Percentiles rank a stretch among this genome's conserved stretches.
Conservation (phyloP, 2,888 invertebrate species). For the Elmis aenea region DNA sequence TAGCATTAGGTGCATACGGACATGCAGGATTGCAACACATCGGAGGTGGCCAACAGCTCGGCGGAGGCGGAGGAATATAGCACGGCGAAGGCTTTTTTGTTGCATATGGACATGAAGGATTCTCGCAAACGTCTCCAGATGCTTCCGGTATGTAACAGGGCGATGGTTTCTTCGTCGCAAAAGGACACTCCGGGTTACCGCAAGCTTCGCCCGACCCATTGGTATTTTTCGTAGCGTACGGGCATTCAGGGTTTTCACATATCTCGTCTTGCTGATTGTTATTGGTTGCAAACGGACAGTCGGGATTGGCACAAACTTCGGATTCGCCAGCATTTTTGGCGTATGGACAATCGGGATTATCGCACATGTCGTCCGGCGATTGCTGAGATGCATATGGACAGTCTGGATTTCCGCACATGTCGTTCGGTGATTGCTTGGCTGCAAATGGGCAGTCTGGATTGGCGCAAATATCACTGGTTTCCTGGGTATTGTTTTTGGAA, state of each 20-base stretch:
- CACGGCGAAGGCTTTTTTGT: slow-evolving; percentile 5
- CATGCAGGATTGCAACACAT: slow-evolving; percentile 25
- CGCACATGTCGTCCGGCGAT: slow-evolving; percentile 6
- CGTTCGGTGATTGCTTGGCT: neutral
- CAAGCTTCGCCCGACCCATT: slow-evolving; percentile 5
- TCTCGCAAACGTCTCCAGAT: slow-evolving; percentile 18
- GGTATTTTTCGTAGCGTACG: slow-evolving; percentile 6
- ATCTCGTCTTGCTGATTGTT: slow-evolving; percentile 1
- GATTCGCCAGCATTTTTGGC: neutral
- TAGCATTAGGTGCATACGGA: slow-evolving; percentile 12
- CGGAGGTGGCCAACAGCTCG: no score
- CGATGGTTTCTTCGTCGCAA: slow-evolving; percentile 7
- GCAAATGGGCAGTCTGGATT: slow-evolving; percentile 17
- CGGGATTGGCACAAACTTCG: slow-evolving; percentile 8
- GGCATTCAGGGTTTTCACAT: slow-evolving; percentile 17
- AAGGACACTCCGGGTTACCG: slow-evolving; percentile 23
- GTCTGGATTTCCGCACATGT: slow-evolving; percentile 14
- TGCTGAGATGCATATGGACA: slow-evolving; percentile 12
- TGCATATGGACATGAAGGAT: slow-evolving; percentile 24
- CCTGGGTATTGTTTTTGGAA: neutral
- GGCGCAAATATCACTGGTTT: neutral
- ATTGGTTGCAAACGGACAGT: slow-evolving; percentile 12
- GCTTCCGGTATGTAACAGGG: slow-evolving; percentile 4
- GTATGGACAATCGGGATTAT: slow-evolving; percentile 20
- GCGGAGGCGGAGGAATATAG: no score